These are phyloP conservation scores for Antechinus flavipes DNA, from an alignment of 2,113 vertebrate genomes.

Conservation along the genomic window DNA sequence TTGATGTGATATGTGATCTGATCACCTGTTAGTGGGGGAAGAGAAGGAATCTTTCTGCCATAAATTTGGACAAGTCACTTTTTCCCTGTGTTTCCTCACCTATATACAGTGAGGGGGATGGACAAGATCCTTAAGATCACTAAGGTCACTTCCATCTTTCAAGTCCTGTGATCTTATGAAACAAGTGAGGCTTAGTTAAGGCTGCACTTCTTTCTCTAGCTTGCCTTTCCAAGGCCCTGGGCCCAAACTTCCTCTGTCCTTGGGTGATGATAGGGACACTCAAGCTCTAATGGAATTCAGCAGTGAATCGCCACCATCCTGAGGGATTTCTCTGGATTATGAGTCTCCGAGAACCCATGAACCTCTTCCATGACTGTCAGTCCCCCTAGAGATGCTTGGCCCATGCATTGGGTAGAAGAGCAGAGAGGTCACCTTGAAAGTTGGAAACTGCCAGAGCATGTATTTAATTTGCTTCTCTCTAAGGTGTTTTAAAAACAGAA, in stretches of 20 bases:
- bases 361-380: constrained; percentile 7
- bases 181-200: neutral
- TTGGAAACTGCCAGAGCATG: neutral
- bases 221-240: neutral
- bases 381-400: constrained; percentile 49
- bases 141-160: neutral
- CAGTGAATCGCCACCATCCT: neutral
- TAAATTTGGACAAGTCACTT: neutral
- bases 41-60: neutral
- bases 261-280: neutral
- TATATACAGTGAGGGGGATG: neutral
- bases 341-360: neutral
- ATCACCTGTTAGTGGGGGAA: neutral
- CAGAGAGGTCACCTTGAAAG: neutral
- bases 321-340: neutral
- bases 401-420: fast-evolving
- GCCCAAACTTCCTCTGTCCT: neutral
- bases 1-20: neutral
- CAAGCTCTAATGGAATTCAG: constrained; percentile 62
- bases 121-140: neutral
- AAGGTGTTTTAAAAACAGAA: neutral
- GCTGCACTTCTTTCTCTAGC: neutral
- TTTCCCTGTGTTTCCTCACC: neutral
- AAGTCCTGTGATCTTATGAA: neutral
- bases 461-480: neutral